Evolutionary conservation across 1,140 invertebrate species (phyloP).

Genomic region (Meloidogyne floridensis): DNA sequence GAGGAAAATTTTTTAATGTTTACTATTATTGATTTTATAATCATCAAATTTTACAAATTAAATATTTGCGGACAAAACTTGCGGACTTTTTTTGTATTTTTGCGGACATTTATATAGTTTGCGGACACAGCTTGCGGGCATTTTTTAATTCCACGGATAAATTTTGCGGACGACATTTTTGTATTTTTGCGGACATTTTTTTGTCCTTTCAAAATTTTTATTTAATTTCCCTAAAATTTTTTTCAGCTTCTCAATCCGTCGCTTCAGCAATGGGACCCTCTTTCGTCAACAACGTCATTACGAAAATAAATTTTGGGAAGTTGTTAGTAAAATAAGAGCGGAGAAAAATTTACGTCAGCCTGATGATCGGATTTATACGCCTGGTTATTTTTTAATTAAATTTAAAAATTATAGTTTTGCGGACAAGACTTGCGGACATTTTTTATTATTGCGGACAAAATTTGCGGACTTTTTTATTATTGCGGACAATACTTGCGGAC

Average conservation of each 20-base stretch:
- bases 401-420: neutral
- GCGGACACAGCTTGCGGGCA: too few relatives aligned
- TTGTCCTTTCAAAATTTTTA: neutral
- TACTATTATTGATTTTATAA: too few relatives aligned
- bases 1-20: too few relatives aligned
- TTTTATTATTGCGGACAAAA: too few relatives aligned
- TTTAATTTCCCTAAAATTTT: neutral
- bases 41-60: too few relatives aligned
- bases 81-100: too few relatives aligned
- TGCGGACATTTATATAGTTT: too few relatives aligned
- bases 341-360: constrained; percentile 41
- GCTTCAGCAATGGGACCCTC: constrained; percentile 55
- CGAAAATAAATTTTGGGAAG: constrained; percentile 49
- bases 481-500: constrained; percentile 1
- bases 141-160: too few relatives aligned
- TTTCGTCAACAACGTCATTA: constrained; percentile 53
- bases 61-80: too few relatives aligned
- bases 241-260: constrained; percentile 45
- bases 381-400: neutral
- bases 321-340: constrained; percentile 36
- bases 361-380: constrained; percentile 54
- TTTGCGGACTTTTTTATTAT: constrained; percentile 5
- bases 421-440: neutral
- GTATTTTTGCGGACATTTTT: neutral
- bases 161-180: too few relatives aligned